Conservation (phyloP, 30 jellyfish, hydroid and myxozoan species). For the Pseudorhiza aurosa region DNA sequence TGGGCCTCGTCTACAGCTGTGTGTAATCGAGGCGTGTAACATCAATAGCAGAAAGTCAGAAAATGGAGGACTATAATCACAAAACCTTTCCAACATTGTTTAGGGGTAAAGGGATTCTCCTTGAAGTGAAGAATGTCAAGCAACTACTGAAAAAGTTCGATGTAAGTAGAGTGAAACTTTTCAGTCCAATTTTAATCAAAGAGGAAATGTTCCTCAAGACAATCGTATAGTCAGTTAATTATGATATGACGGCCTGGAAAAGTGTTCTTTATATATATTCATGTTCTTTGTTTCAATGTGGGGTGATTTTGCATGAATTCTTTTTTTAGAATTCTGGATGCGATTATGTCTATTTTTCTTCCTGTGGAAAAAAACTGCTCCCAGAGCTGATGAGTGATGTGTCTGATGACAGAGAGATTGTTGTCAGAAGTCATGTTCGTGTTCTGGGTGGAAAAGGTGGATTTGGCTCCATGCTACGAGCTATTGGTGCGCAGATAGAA, state of each 20-base stretch:
- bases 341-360: slow-evolving; percentile 23
- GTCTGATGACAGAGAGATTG: neutral
- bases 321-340: neutral
- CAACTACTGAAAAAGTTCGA: neutral
- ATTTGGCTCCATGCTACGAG: slow-evolving; percentile 97
- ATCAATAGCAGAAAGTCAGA: no score
- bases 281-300: neutral
- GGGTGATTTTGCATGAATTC: neutral
- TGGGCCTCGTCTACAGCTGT: no score
- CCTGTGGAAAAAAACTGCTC: slow-evolving; percentile 48
- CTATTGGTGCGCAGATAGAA: slow-evolving; percentile 96
- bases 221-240: no score
- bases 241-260: no score
- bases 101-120: neutral
- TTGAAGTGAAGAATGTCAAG: neutral
- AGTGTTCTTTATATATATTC: no score
- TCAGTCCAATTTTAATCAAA: no score
- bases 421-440: slow-evolving; percentile 34
- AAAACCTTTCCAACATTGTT: neutral
- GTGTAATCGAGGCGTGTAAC: neutral
- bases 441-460: slow-evolving; percentile 98
- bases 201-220: no score
- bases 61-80: neutral
- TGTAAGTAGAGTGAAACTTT: no score
- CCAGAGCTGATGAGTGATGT: neutral